These are phyloP conservation scores for Platichthys stellatus DNA, from an alignment of 2,113 vertebrate genomes.

Conservation along the genomic window DNA sequence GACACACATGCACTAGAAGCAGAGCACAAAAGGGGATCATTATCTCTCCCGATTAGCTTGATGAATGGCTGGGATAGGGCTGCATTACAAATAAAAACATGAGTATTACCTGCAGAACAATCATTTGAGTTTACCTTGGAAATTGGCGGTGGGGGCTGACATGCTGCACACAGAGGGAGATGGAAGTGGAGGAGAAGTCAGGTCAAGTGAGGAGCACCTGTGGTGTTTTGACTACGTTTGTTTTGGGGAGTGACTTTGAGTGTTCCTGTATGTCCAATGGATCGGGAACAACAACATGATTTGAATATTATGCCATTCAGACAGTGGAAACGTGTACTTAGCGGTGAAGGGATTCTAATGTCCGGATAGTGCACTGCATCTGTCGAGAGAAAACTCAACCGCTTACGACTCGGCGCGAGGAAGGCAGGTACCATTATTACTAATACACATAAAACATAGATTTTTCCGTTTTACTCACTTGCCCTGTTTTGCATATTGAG, in stretches of 20 bases:
- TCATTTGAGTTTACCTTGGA: conserved; percentile 44
- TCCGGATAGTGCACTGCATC: conserved; percentile 5
- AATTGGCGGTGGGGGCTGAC: conserved; percentile 6
- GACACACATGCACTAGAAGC: conserved; percentile 9
- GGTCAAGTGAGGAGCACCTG: not conserved
- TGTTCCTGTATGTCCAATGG: not conserved
- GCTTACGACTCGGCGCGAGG: conserved; percentile 18
- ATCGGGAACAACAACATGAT: conserved; percentile 18
- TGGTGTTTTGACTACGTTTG: conserved; percentile 29
- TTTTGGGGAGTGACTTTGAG: conserved; percentile 11
- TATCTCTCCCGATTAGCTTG: conserved; percentile 23
- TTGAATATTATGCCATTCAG: conserved; percentile 13
- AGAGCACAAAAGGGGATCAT: conserved; percentile 21
- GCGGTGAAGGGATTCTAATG: not conserved
- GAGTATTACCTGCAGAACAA: conserved; percentile 20
- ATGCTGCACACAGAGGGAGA: not conserved
- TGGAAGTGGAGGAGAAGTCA: not conserved
- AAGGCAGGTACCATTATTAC: conserved; percentile 16
- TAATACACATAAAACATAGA: conserved; percentile 23
- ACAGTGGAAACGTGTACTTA: conserved; percentile 14
- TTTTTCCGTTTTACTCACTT: conserved; percentile 17
- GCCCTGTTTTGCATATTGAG: conserved; percentile 38
- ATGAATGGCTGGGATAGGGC: conserved; percentile 12
- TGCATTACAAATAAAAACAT: conserved; percentile 38
- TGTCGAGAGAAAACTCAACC: conserved; percentile 18